Conservation (phyloP, 2,113 vertebrate species). For the Herpetotheres cachinnans region DNA sequence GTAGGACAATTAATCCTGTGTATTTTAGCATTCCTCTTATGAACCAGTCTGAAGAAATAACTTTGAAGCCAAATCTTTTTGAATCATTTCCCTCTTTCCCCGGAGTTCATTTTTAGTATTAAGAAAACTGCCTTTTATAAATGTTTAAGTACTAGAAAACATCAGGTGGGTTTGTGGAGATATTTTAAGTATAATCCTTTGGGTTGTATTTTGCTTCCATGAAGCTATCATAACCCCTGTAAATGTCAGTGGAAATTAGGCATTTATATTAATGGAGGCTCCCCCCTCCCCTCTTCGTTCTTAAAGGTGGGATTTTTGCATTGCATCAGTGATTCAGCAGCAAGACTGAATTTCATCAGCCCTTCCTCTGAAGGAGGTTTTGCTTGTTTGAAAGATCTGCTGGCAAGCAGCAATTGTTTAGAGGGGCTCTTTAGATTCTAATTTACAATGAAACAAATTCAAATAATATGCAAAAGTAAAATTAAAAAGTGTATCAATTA, state of each 20-base stretch:
- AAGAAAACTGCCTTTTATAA: constrained; percentile 34
- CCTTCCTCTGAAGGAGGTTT: constrained; percentile 32
- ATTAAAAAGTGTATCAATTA: constrained; percentile 71
- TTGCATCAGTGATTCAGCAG: constrained; percentile 26
- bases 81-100: not conserved
- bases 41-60: not conserved
- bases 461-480: constrained; percentile 68
- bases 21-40: not conserved
- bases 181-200: constrained; percentile 52
- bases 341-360: constrained; percentile 38
- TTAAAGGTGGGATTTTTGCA: constrained; percentile 36
- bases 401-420: constrained; percentile 49
- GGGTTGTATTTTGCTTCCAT: constrained; percentile 38
- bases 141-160: constrained; percentile 9
- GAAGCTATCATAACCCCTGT: constrained; percentile 43
- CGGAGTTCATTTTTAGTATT: constrained; percentile 49
- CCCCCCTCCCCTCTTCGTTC: not conserved
- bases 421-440: constrained; percentile 45
- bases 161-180: constrained; percentile 18
- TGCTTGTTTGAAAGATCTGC: constrained; percentile 18
- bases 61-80: not conserved
- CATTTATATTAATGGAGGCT: constrained; percentile 28
- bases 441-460: constrained; percentile 67
- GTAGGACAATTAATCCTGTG: not conserved
- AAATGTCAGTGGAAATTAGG: constrained; percentile 66